Conservation (phyloP, 2,888 invertebrate species). For the Drosophila percnosoma region DNA sequence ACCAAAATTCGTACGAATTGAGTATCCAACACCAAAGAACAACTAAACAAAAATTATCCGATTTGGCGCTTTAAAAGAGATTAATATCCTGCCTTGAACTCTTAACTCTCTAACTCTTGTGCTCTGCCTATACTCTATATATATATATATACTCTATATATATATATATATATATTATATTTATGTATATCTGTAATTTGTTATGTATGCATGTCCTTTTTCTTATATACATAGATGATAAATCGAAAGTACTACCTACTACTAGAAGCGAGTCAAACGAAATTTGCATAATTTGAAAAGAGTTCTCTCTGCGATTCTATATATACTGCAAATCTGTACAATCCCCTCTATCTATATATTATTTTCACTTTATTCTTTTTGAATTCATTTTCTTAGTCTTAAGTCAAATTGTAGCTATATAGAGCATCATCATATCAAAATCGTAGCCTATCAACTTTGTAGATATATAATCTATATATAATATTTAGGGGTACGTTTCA, state of each 20-base stretch:
- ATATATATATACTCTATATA: constrained; percentile 40
- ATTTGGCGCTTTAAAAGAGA: constrained; percentile 67
- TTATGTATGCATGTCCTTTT: constrained; percentile 72
- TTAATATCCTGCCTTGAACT: constrained; percentile 42
- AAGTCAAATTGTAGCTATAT: constrained; percentile 39
- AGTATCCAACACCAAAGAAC: constrained; percentile 51
- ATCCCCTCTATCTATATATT: constrained; percentile 26
- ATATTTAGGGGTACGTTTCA: constrained; percentile 56
- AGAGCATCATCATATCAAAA: constrained; percentile 15
- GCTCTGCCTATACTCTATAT: constrained; percentile 42
- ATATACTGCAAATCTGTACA: constrained; percentile 44
- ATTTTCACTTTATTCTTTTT: constrained; percentile 19
- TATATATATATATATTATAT: constrained; percentile 55
- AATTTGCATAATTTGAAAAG: constrained; percentile 70
- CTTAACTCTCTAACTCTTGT: constrained; percentile 39
- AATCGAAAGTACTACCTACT: constrained; percentile 11
- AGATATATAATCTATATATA: constrained; percentile 33
- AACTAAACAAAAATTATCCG: constrained; percentile 33
- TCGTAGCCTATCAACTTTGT: constrained; percentile 37
- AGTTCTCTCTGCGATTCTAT: constrained; percentile 62
- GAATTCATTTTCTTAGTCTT: constrained; percentile 30
- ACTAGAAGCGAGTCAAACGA: constrained; percentile 36
- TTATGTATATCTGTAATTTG: constrained; percentile 59
- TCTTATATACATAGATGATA: constrained; percentile 39
- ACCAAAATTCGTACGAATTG: constrained; percentile 62